phyloP scores from a whole-genome alignment of 2,888 invertebrate species.

The Phaonia tiefii region DNA sequence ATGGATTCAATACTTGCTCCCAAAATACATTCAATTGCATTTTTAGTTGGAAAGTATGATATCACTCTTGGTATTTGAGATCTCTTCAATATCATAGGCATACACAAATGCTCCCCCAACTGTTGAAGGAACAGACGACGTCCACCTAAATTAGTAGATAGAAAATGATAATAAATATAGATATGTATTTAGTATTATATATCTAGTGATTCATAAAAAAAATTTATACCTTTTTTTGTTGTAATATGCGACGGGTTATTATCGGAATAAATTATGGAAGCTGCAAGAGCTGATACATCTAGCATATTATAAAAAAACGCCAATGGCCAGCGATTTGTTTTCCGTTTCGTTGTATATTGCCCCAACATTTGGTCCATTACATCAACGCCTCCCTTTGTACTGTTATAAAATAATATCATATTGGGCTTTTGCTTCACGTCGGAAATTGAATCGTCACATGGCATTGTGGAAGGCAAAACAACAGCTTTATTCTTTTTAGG shows the following conservation, averaged over 20 bases:
- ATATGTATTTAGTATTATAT: too few species aligned
- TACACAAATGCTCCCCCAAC: conserved; percentile 18
- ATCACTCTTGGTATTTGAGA: conserved; percentile 12
- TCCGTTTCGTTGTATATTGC: conserved; percentile 33
- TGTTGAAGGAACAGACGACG: conserved; percentile 30
- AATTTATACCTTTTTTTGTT: conserved; percentile 14
- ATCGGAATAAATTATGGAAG: conserved; percentile 29
- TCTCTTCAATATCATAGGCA: too few species aligned
- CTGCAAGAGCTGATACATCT: conserved; percentile 5
- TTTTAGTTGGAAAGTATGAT: conserved; percentile 9
- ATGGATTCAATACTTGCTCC: not conserved
- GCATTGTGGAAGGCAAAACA: conserved; percentile 35
- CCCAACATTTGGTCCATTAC: conserved; percentile 48
- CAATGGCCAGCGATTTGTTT: conserved; percentile 35
- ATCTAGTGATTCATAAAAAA: conserved; percentile 12
- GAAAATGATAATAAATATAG: too few species aligned
- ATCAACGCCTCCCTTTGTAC: conserved; percentile 37
- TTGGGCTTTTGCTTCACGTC: conserved; percentile 23
- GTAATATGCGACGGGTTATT: conserved; percentile 3
- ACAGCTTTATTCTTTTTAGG: conserved; percentile 38
- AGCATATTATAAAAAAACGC: conserved; percentile 24
- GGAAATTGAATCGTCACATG: conserved; percentile 39
- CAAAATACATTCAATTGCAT: not conserved
- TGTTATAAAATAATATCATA: conserved; percentile 25
- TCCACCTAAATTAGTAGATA: conserved; percentile 4